These are phyloP conservation scores for Drosophila nigrodunni DNA, from an alignment of 1,140 invertebrate genomes.

Conservation along the genomic window DNA sequence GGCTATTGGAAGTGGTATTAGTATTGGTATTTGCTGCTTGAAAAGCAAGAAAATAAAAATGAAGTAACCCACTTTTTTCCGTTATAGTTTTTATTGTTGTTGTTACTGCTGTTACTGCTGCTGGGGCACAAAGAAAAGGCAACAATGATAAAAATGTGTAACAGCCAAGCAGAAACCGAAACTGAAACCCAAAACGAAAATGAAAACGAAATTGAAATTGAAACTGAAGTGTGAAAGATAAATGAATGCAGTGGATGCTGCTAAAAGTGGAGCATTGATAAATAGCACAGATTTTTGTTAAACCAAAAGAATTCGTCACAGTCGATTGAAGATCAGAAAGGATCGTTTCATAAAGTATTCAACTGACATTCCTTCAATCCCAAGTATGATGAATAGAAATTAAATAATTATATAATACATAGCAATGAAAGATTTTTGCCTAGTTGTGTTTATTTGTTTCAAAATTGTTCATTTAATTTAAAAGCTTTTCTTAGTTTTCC, in stretches of 20 bases:
- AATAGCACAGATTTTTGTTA: neutral
- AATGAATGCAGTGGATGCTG: conserved; percentile 45
- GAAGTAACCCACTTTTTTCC: conserved; percentile 81
- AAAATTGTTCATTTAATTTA: no score
- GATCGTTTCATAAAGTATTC: neutral
- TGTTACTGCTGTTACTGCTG: conserved; percentile 43
- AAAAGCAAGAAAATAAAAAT: conserved; percentile 78
- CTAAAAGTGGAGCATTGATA: conserved; percentile 38
- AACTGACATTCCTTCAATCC: neutral
- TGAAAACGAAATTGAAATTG: conserved; percentile 40
- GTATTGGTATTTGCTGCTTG: conserved; percentile 41
- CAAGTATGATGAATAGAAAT: neutral
- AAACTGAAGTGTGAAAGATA: conserved; percentile 68
- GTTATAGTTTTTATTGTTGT: conserved; percentile 66
- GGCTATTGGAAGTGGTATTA: conserved; percentile 16
- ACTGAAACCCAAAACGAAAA: conserved; percentile 14
- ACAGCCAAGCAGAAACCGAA: conserved; percentile 41
- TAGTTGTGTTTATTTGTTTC: no score
- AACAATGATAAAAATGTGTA: conserved; percentile 50
- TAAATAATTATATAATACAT: no score
- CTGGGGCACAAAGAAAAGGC: conserved; percentile 45
- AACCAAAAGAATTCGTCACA: neutral
- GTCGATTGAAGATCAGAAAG: neutral
- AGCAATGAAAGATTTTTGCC: no score
- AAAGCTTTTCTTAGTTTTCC: no score